phyloP scores from a whole-genome alignment of 2,888 invertebrate genomes.

The Mactromeris polynyma region DNA sequence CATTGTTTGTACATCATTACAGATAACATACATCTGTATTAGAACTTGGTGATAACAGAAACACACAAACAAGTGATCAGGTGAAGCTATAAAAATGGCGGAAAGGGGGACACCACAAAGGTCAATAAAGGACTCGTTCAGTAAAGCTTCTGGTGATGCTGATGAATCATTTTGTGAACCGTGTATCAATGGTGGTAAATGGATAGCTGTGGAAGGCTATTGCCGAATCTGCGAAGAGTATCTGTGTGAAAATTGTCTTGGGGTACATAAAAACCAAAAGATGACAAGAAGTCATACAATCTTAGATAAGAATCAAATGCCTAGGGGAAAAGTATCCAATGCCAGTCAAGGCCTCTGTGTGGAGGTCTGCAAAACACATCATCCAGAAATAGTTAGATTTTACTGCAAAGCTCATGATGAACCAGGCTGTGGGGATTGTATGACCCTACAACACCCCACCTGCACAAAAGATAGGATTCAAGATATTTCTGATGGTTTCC shows the following conservation, averaged over 20 bases:
- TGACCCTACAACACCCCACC: not conserved
- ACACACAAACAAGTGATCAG: too few species aligned
- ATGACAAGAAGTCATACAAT: not conserved
- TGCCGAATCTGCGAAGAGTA: not conserved
- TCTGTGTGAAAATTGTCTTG: not conserved
- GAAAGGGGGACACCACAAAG: not conserved
- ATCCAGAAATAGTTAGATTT: not conserved
- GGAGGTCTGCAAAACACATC: not conserved
- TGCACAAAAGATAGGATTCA: not conserved
- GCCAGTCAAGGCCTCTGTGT: not conserved
- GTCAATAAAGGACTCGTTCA: not conserved
- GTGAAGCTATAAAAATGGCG: not conserved
- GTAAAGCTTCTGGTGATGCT: not conserved
- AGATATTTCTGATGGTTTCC: not conserved
- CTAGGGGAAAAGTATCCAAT: not conserved
- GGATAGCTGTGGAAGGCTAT: not conserved
- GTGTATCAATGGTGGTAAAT: not conserved
- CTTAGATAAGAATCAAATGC: not conserved
- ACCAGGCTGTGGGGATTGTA: slow-evolving; percentile 14
- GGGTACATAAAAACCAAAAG: not conserved
- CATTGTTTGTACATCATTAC: too few species aligned
- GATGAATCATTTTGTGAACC: slow-evolving; percentile 8
- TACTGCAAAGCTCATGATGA: not conserved
- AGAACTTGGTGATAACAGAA: too few species aligned
- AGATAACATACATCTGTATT: too few species aligned